Evolutionary conservation across 2,888 invertebrate genomes (phyloP).

Genomic region (Machimus atricapillus): DNA sequence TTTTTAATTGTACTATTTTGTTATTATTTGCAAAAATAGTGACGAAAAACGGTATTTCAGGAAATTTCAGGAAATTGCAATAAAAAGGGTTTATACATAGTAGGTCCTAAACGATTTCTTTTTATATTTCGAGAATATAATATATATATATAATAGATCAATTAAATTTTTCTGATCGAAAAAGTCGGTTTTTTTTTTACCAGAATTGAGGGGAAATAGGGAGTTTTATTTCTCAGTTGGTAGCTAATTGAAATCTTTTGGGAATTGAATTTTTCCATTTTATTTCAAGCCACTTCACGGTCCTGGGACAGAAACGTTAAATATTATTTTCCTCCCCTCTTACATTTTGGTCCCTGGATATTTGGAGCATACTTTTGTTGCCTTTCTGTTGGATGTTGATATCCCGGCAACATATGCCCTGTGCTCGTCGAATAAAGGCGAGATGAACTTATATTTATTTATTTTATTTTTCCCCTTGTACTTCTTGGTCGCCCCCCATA

Average conservation of each 20-base stretch:
- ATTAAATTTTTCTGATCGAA: no score
- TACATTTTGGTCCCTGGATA: background rate
- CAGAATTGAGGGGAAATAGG: no score
- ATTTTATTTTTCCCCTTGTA: background rate
- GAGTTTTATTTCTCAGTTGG: background rate
- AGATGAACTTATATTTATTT: background rate
- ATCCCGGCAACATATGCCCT: background rate
- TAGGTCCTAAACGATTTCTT: no score
- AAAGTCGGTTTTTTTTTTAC: no score
- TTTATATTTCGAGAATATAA: no score
- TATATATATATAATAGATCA: no score
- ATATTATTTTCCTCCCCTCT: background rate
- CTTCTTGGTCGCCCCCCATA: background rate
- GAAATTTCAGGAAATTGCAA: no score
- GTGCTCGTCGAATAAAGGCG: background rate
- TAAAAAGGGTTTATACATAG: no score
- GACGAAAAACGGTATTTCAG: no score
- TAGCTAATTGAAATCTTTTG: slow-evolving; percentile 9
- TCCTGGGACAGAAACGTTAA: background rate
- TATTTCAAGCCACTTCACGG: background rate
- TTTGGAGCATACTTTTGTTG: background rate
- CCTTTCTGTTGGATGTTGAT: background rate
- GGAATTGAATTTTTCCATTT: background rate
- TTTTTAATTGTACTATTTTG: no score
- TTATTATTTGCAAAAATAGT: no score